Base-by-base conservation (phyloP, 2,113 vertebrate species). In the Cynopterus brachyotis region DNA sequence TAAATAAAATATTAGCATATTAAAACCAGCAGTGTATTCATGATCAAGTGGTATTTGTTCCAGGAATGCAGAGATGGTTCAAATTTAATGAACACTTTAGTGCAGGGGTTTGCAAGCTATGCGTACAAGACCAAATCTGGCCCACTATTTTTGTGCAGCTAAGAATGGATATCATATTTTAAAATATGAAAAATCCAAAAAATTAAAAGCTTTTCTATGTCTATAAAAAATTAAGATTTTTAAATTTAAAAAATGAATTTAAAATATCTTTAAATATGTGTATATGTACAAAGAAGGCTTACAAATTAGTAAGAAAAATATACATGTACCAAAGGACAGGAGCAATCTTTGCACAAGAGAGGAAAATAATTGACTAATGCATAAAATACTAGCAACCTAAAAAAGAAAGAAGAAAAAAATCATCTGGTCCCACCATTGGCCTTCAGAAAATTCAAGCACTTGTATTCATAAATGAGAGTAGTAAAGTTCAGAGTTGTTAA, bases 1-100 rank as follows among this genome's bases (percentile, higher is more conserved):
- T 60, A 76, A 84, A 67, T 69, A 69, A 87, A 96, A 72, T 17
- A 55, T 78, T 42, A 82, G 53, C 84, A 94, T 83, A 24, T 89
- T 57, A 93, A 92, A 95, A 86, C 69, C 37, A 78, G 42, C 50
- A 62, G 30, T 59, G 60, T 72, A 86, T 47, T 95, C 35, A n/a
- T 70, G 50, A 91, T 73, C 26, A 78, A 86, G 15, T 47, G 11
- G 5, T 69, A 75, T 90, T 94, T 90, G 60, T 83, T 89, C 62
- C 45, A 95, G 64, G n/a, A 93, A 91, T 50, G 4, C 64, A 95
- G 82, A 95, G 53, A 92, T 30, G 3, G 28, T 75, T 88, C 26
- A 53, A 76, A 80, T 94, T 73, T 70, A 83, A 85, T 19, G 19
- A 90, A 13, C 22, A 13, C 60, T 66, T 66, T 50, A 83, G 70